These are phyloP conservation scores for Hydraecia micacea DNA, from an alignment of 2,888 invertebrate species.

Conservation along the genomic window DNA sequence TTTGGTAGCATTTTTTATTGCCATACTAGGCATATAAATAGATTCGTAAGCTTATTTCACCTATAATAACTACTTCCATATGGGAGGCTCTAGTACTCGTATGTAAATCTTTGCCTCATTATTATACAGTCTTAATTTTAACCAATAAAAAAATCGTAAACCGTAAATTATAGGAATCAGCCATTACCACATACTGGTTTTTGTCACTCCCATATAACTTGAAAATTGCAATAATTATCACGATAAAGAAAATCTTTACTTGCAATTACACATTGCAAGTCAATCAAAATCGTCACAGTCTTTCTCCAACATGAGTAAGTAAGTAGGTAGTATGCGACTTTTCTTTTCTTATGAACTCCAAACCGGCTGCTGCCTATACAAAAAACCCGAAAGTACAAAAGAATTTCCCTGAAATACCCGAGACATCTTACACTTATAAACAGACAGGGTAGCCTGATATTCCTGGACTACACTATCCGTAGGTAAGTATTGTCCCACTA, in stretches of 20 bases:
- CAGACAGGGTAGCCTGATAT: conserved; percentile 50
- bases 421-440: conserved; percentile 35
- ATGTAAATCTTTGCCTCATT: background rate
- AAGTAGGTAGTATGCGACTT: background rate
- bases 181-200: background rate
- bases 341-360: conserved; percentile 11
- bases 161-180: background rate
- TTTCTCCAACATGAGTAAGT: background rate
- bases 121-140: background rate
- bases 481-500: conserved; percentile 42
- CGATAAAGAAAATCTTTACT: background rate
- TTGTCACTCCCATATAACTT: background rate
- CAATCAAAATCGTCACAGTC: background rate
- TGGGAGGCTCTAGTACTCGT: background rate
- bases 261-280: background rate
- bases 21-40: background rate
- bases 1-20: background rate
- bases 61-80: background rate
- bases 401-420: conserved; percentile 32
- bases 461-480: conserved; percentile 36
- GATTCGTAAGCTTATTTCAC: background rate
- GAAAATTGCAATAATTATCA: background rate
- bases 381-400: conserved; percentile 37
- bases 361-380: background rate
- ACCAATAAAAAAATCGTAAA: background rate